phyloP scores from a whole-genome alignment of 2,888 invertebrate species.

The Theristus sp. region DNA sequence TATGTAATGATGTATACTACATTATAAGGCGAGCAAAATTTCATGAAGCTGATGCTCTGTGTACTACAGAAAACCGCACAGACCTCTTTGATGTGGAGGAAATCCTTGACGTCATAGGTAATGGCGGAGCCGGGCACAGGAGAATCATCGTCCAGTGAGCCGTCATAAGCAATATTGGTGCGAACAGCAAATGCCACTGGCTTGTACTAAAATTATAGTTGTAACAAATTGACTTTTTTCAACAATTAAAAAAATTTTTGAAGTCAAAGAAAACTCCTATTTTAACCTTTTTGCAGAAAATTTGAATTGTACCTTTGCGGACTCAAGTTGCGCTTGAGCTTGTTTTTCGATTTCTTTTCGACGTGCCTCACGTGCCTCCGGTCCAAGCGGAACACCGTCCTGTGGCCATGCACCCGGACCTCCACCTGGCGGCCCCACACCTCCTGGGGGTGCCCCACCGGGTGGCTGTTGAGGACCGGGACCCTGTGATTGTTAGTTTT shows the following conservation, averaged over 20 bases:
- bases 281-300: too few relatives aligned
- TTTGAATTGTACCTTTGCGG: constrained; percentile 74
- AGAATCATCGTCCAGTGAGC: constrained; percentile 80
- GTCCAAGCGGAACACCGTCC: neutral
- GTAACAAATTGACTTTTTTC: neutral
- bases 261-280: too few relatives aligned
- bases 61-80: too few relatives aligned
- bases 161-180: constrained; percentile 93
- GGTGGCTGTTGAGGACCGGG: neutral
- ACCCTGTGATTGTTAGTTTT: neutral
- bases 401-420: neutral
- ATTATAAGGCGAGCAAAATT: too few relatives aligned
- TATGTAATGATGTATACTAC: too few relatives aligned
- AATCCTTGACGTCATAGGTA: constrained; percentile 85
- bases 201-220: constrained; percentile 46
- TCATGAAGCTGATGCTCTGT: too few relatives aligned
- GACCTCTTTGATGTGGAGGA: constrained; percentile 87
- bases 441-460: neutral
- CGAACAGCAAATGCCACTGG: constrained; percentile 96
- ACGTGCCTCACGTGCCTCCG: neutral
- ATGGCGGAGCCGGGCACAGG: constrained; percentile 92
- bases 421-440: neutral
- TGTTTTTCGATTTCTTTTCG: constrained; percentile 88
- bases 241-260: too few relatives aligned
- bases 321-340: constrained; percentile 87